Conservation (phyloP, 2,797 vertebrate species). For the Aythya fuligula region DNA sequence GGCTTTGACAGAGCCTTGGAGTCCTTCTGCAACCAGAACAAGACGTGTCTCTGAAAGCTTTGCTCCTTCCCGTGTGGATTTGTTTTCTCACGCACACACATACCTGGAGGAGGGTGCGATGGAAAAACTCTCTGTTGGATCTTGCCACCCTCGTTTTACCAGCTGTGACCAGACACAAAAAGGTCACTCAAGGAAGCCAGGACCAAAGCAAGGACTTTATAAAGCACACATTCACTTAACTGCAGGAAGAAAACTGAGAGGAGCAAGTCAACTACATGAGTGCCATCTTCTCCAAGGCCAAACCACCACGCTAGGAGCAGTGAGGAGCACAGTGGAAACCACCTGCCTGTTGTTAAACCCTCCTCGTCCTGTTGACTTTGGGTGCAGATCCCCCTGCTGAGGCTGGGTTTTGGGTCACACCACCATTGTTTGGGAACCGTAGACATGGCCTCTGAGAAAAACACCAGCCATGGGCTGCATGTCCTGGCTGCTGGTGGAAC, state of each 20-base stretch:
- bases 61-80: not conserved
- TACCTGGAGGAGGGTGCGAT: not conserved
- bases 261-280: not conserved
- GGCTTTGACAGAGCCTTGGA: not conserved
- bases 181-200: not conserved
- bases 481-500: not conserved
- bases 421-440: not conserved
- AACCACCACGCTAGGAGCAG: not conserved
- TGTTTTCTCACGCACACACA: not conserved
- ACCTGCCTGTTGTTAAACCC: not conserved
- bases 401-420: not conserved
- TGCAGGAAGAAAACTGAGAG: not conserved
- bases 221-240: not conserved
- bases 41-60: not conserved
- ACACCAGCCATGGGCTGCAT: fast-evolving
- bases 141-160: not conserved
- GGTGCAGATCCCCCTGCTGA: not conserved
- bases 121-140: not conserved
- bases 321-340: not conserved
- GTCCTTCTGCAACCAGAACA: not conserved
- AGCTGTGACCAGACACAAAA: not conserved
- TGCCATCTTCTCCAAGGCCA: not conserved
- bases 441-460: not conserved
- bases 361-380: not conserved
- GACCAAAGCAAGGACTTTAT: not conserved